A percentile compares a stretch with the other conserved stretches of the same genome.
Conservation (phyloP, 1,140 invertebrate species). For the Dufourea novaeangliae region DNA sequence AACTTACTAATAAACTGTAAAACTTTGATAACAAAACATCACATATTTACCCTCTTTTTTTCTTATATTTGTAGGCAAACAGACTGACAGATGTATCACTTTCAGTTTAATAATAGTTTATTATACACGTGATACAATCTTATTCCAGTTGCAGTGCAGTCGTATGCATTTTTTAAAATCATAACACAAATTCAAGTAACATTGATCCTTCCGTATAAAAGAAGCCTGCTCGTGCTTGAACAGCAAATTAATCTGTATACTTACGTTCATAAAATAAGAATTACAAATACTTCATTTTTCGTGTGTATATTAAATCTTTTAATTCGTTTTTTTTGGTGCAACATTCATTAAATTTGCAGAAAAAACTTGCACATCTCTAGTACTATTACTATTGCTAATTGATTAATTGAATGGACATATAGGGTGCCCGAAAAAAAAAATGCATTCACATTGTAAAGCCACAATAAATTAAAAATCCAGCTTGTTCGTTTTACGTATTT, state of each 20-base stretch:
- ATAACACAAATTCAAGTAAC: neutral
- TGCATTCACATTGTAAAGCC: conserved; percentile 14
- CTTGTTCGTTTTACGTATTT: neutral
- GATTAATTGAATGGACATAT: neutral
- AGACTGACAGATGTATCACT: neutral
- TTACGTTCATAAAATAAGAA: neutral
- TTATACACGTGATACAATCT: conserved; percentile 31
- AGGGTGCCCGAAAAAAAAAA: conserved; percentile 7
- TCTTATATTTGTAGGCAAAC: neutral
- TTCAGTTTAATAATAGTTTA: conserved; percentile 24
- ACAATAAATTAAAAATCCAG: neutral
- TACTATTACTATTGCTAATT: conserved; percentile 29
- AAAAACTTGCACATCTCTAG: conserved; percentile 8
- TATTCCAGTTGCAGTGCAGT: neutral
- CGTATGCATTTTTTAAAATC: neutral
- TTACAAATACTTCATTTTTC: neutral
- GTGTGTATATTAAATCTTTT: neutral
- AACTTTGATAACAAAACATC: conserved; percentile 4
- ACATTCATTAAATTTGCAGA: conserved; percentile 21
- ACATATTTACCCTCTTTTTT: too few relatives aligned
- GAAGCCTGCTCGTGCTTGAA: neutral
- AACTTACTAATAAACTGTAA: conserved; percentile 32
- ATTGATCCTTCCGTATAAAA: neutral
- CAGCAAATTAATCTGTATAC: conserved; percentile 11
- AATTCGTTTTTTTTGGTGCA: conserved; percentile 1